Evolutionary conservation across 1,140 invertebrate genomes (phyloP), one percentile per base, ranked within the genome.

Genomic region (Sitophilus oryzae): DNA sequence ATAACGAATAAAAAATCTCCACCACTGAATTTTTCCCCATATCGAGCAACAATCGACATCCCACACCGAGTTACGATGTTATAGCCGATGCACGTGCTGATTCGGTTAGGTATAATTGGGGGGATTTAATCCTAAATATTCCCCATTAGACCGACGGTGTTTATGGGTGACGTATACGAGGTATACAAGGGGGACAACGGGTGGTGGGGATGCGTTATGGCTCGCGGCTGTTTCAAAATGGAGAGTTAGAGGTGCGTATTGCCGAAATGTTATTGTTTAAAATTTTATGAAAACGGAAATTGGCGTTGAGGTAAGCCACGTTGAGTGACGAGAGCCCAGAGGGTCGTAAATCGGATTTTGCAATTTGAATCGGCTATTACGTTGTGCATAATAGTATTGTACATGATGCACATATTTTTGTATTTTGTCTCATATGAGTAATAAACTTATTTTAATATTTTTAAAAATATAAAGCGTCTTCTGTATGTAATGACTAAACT

Each of bases 31-130:
- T 22, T 22, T 30, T 46, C 21, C 16, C 22, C 50, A 14, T 38
- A 22, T 22, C 42, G 41, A 44, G 14, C 44, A 15, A 45, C 50
- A 43, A 52, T 43, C 25, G 50, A 22, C 50, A 52, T 25, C 22
- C 15, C n/a, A 19, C 36, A 50, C n/a, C n/a, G n/a, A n/a, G n/a
- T n/a, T 41, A 41, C 36, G 30, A 43, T 19, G 40, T 51, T 51
- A 43, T 15, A 21, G 50, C 30, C 50, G 40, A 44, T 52, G 44
- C 50, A 52, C 42, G 50, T 45, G 41, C 50, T 19, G 50, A 52
- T 44, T 52, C 15, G 50, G 50, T 52, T 52, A 43, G 30, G 40
- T 43, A 45, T 52, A 52, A 52, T 52, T 52, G 50, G 40, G 34
- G 47, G 50, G 50, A 10, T 34, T 52, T 52, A 43, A 35, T 20